These are phyloP conservation scores for Hystrix brachyura DNA, from an alignment of 2,113 vertebrate genomes.

Conservation along the genomic window DNA sequence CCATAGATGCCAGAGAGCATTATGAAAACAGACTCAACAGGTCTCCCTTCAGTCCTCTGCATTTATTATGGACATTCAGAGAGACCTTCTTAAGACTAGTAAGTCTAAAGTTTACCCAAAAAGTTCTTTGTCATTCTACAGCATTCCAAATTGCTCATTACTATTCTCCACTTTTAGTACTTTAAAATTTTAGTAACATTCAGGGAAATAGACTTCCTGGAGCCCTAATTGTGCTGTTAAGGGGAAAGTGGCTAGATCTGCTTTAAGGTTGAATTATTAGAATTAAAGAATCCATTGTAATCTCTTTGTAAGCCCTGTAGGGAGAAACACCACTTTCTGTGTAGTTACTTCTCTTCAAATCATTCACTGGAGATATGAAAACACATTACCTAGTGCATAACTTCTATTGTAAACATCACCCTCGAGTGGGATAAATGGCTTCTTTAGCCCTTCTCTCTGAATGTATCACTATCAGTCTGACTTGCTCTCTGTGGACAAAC, in stretches of 20 bases:
- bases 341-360: neutral
- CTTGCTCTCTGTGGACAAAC: neutral
- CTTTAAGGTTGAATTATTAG: conserved; percentile 69
- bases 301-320: neutral
- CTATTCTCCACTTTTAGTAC: conserved; percentile 9
- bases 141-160: neutral
- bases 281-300: conserved; percentile 70
- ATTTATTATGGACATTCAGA: neutral
- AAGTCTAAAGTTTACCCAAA: neutral
- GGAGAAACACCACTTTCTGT: neutral
- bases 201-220: conserved; percentile 35
- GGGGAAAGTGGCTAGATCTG: conserved; percentile 28
- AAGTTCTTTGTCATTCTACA: neutral
- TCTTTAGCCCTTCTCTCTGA: neutral
- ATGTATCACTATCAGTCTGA: neutral
- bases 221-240: conserved; percentile 49
- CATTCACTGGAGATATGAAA: conserved; percentile 3
- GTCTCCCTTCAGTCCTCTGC: neutral
- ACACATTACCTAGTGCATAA: conserved; percentile 58
- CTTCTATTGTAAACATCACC: conserved; percentile 55
- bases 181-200: conserved; percentile 36
- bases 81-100: neutral
- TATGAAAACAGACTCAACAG: neutral
- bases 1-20: neutral
- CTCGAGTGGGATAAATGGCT: conserved; percentile 64